A percentile compares a stretch with the other conserved stretches of the same genome.
These are phyloP conservation scores for Apis cerana DNA, from an alignment of 1,140 invertebrate species.

Conservation along the genomic window DNA sequence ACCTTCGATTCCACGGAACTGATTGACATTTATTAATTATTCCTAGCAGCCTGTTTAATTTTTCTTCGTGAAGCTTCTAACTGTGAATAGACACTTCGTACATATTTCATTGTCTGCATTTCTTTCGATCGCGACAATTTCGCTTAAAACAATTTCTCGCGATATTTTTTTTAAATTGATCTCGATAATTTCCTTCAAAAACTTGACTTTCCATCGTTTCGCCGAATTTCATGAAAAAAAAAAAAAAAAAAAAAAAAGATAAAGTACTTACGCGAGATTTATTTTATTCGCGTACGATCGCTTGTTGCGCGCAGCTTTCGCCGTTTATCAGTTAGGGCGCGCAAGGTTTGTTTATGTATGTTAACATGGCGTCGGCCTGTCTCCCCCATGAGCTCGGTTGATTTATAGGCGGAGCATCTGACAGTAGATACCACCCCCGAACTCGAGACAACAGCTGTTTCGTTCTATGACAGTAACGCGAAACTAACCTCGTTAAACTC, in stretches of 20 bases:
- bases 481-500: not conserved
- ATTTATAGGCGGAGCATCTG: slow-evolving; percentile 81
- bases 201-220: no score
- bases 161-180: not conserved
- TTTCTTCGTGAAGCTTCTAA: slow-evolving; percentile 1
- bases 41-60: not conserved
- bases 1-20: slow-evolving; percentile 52
- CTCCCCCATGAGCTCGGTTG: slow-evolving; percentile 73
- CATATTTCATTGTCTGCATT: not conserved
- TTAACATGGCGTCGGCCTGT: slow-evolving; percentile 80
- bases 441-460: slow-evolving; percentile 74
- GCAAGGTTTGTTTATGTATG: slow-evolving; percentile 78
- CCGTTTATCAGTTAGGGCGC: slow-evolving; percentile 75
- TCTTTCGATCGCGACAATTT: not conserved
- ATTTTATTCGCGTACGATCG: slow-evolving; percentile 44
- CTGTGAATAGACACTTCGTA: not conserved
- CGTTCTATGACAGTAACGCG: not conserved
- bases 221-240: not conserved
- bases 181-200: not conserved
- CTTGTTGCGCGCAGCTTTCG: slow-evolving; percentile 69
- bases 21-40: slow-evolving; percentile 59
- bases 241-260: not conserved
- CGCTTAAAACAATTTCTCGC: no score
- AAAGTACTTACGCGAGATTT: no score
- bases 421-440: slow-evolving; percentile 77